These are phyloP conservation scores for Chrysopa pallens DNA, from an alignment of 1,140 invertebrate species.

Conservation along the genomic window DNA sequence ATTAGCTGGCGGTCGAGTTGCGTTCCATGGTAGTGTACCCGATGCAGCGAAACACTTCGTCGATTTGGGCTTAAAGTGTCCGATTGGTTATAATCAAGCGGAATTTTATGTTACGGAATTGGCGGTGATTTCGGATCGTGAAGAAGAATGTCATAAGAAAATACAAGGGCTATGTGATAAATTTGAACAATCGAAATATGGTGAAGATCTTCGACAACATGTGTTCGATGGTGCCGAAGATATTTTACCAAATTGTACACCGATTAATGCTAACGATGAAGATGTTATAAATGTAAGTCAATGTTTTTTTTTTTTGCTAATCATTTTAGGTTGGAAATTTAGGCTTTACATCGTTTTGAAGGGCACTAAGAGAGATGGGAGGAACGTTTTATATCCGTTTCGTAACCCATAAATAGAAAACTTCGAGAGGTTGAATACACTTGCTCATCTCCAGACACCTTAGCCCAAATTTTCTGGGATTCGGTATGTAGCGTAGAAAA, in stretches of 20 bases:
- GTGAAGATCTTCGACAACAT: slow-evolving; percentile 14
- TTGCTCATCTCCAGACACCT: too few species aligned
- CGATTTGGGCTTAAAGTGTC: slow-evolving; percentile 40
- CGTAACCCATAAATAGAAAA: too few species aligned
- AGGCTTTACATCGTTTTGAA: too few species aligned
- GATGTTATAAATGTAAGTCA: slow-evolving; percentile 11
- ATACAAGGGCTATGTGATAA: slow-evolving; percentile 31
- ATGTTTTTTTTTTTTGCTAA: too few species aligned
- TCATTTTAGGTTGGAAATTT: too few species aligned
- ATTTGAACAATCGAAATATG: slow-evolving; percentile 26
- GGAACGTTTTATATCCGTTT: too few species aligned
- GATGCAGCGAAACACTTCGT: slow-evolving; percentile 42
- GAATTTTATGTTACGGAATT: slow-evolving; percentile 51
- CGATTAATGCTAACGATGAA: slow-evolving; percentile 12
- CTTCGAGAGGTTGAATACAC: too few species aligned
- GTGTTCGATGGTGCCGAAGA: not conserved
- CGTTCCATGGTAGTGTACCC: slow-evolving; percentile 55
- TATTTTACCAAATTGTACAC: slow-evolving; percentile 3
- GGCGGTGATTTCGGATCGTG: slow-evolving; percentile 23
- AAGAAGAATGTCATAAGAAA: slow-evolving; percentile 28
- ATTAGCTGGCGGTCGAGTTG: slow-evolving; percentile 57
- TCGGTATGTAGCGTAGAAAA: too few species aligned
- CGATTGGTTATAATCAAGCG: slow-evolving; percentile 47
- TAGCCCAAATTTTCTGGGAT: too few species aligned
- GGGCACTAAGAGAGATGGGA: too few species aligned